These are phyloP conservation scores for Mustela nigripes DNA, from an alignment of 2,113 vertebrate species.

Conservation along the genomic window DNA sequence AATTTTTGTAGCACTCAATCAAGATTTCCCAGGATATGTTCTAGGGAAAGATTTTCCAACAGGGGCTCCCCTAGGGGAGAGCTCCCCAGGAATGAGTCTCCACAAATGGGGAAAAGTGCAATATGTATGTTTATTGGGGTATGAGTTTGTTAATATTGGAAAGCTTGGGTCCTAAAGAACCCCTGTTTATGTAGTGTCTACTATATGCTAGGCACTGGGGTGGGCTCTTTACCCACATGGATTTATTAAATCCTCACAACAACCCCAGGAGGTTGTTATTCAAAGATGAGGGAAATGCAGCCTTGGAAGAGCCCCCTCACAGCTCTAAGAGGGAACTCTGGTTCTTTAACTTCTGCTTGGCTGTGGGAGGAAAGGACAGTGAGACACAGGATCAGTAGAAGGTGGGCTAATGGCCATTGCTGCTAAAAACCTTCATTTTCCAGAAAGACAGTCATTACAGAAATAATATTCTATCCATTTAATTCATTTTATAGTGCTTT, in stretches of 20 bases:
- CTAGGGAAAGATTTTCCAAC: neutral
- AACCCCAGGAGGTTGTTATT: neutral
- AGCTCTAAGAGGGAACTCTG: neutral
- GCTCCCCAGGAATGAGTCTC: neutral
- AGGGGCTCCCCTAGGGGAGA: neutral
- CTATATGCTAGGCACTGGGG: neutral
- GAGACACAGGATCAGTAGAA: neutral
- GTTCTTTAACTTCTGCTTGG: neutral
- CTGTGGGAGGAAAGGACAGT: neutral
- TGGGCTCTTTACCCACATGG: neutral
- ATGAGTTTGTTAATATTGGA: neutral
- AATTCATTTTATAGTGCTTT: constrained; percentile 45
- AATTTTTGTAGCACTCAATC: neutral
- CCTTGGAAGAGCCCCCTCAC: neutral
- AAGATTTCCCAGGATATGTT: neutral
- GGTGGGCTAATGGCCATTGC: neutral
- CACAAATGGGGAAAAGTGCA: neutral
- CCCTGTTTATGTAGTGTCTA: neutral
- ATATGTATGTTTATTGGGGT: neutral
- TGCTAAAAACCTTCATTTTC: constrained; percentile 32
- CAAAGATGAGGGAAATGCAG: neutral
- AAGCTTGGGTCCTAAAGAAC: neutral
- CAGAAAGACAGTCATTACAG: neutral
- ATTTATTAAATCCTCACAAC: constrained; percentile 37
- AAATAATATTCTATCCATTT: neutral